Evolutionary conservation across 2,113 vertebrate genomes (phyloP), one percentile per base, ranked within the genome.

Genomic region (Pterocles gutturalis): DNA sequence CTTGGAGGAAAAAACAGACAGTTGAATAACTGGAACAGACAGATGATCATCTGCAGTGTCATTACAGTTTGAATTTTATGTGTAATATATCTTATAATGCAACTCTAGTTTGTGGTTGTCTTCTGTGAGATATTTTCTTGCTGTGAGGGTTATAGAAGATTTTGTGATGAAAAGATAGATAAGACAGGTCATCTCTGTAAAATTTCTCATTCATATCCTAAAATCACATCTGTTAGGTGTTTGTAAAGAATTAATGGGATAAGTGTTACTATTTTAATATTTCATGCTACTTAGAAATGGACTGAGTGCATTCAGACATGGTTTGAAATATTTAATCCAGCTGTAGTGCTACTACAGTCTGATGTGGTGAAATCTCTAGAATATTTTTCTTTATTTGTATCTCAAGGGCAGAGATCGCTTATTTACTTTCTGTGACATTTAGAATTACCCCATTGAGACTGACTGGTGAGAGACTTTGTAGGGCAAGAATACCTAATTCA

Each of bases 241-340:
- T 92, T 89, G 89, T 90, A 89, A 97, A 92, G 84, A 97, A 97
- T 95, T 93, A 96, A 97, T 95, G 57, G 96, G 58, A 54, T 97
- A 93, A 96, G 72, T 85, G 75, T 96, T 96, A 62, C 58, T 43
- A 45, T 60, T 91, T 97, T 43, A 87, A 65, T 93, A 70, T 91
- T 96, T 85, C 81, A 46, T 83, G 46, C 53, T 89, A 46, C 61
- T 89, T 95, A 90, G 54, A 97, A 97, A 84, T 66, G 48, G 78
- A 82, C 80, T 70, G 65, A 85, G 20, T 86, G 57, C 14, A 5
- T 94, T 95, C 94, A 96, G 66, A 76, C n/a, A 54, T 28, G 38
- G 31, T 48, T 86, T 93, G 73, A 80, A 75, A 94, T 87, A 91
- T 92, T 97, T 91, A 90, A 92, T 92, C 46, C 72, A 70, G n/a